Percentiles rank a stretch among this genome's conserved stretches.
phyloP scores from a whole-genome alignment of 2,113 vertebrate species.

The Sylvilagus bachmani region DNA sequence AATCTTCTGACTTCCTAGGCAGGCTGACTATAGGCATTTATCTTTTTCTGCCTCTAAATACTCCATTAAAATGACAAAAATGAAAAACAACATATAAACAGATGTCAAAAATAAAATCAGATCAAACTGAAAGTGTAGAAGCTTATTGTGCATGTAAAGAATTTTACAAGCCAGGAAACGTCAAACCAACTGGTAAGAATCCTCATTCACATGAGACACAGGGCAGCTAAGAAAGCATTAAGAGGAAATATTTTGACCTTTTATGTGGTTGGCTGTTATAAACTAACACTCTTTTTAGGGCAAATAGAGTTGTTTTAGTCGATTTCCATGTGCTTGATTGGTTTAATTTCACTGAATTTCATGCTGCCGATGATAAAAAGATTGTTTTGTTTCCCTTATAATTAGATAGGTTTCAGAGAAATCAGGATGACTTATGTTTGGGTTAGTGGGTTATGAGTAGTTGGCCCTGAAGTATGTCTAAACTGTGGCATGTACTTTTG shows the following conservation, averaged over 20 bases:
- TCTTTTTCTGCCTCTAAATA: conserved; percentile 36
- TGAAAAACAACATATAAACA: conserved; percentile 23
- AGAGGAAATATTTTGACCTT: neutral
- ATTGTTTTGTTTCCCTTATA: neutral
- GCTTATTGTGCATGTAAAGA: conserved; percentile 36
- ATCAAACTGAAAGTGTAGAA: conserved; percentile 37
- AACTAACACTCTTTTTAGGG: neutral
- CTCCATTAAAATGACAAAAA: conserved; percentile 63
- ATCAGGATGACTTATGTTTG: neutral
- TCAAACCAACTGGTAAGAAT: neutral
- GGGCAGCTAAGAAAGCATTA: neutral
- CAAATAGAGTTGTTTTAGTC: neutral
- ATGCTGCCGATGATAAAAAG: neutral
- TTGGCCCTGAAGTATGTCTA: neutral
- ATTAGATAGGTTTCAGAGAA: neutral
- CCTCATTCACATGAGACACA: neutral
- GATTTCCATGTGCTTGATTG: neutral
- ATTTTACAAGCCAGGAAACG: neutral
- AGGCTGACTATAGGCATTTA: conserved; percentile 1
- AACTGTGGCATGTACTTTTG: neutral
- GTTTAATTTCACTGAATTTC: neutral
- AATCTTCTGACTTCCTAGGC: conserved; percentile 24
- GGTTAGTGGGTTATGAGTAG: neutral
- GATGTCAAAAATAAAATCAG: conserved; percentile 55
- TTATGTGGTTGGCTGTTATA: neutral